Percentiles rank a stretch among this genome's conserved stretches.
phyloP scores from a whole-genome alignment of 1,140 invertebrate species.

The Oryctes rhinoceros region DNA sequence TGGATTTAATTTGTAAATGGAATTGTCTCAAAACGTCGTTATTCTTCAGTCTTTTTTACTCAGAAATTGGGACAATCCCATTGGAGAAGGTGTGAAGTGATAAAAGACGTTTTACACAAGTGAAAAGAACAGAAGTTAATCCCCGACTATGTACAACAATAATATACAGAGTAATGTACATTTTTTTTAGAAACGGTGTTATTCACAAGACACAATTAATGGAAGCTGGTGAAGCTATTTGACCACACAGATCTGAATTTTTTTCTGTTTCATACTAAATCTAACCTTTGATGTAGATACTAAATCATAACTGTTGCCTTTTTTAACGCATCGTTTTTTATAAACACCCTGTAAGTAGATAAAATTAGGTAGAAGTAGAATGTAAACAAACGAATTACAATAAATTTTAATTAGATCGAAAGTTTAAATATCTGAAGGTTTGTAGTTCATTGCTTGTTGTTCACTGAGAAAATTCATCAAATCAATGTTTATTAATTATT shows the following conservation, averaged over 20 bases:
- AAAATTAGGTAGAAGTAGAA: neutral
- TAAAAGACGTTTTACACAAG: neutral
- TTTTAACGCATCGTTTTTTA: slow-evolving; percentile 36
- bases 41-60: too few relatives aligned
- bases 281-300: slow-evolving; percentile 37
- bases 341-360: slow-evolving; percentile 39
- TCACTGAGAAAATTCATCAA: too few relatives aligned
- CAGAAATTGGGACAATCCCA: too few relatives aligned
- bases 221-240: neutral
- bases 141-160: neutral
- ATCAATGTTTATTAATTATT: too few relatives aligned
- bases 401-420: too few relatives aligned
- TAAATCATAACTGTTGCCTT: slow-evolving; percentile 40
- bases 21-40: neutral
- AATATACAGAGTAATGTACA: neutral
- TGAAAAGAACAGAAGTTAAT: neutral
- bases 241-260: neutral
- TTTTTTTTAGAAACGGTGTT: neutral
- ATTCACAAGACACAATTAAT: slow-evolving; percentile 22
- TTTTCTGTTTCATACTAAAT: neutral
- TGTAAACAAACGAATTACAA: too few relatives aligned
- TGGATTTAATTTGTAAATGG: neutral
- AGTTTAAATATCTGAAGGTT: too few relatives aligned
- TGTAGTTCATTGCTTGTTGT: too few relatives aligned
- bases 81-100: neutral